Evolutionary conservation across 2,888 invertebrate species (phyloP), one percentile per base, ranked within the genome.

Genomic region (Drosophila formosana): DNA sequence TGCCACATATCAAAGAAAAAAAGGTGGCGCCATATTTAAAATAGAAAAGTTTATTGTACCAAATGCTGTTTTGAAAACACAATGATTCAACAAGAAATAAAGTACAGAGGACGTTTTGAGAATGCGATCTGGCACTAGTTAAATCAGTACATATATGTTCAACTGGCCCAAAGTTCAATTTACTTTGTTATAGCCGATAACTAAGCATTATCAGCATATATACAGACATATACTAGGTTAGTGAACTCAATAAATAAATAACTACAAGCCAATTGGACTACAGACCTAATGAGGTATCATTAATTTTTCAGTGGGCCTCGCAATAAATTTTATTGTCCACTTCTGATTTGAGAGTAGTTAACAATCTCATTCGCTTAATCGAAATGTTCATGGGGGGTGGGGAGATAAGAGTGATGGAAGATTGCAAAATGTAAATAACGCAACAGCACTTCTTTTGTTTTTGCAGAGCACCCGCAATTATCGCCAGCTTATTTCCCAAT

Each of bases 401-500:
- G 8, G 18, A 18, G 18, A 18, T 18, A 18, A 18, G 18, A 18
- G 18, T 18, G 18, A 18, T 7, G 5, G 6, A 26, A 13, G 3
- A 37, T 43, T 62, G 9, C 46, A 45, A 30, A 37, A 46, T 55
- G 60, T 34, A 46, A 28, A 18, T 55, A 55, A 47, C 58, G 25
- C 45, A 65, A 30, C 45, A 56, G 53, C 58, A 28, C 13, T 45
- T 66, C 62, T 58, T 63, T 62, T 72, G 55, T 67, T 85, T 67
- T 85, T 75, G 26, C 82, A 91, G 91, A 82, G 91, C 91, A 37
- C 90, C 91, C n/a, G 87, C 81, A 25, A 90, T 91, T 61, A 90
- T 91, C 70, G 88, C 91, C 60, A 83, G 86, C 50, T 79, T 91
- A 62, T 92, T 91, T 81, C 91, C 91, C 9, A 88, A 91, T 66